Conservation (phyloP, 1,140 invertebrate genomes). For the Bombyx mandarina region DNA sequence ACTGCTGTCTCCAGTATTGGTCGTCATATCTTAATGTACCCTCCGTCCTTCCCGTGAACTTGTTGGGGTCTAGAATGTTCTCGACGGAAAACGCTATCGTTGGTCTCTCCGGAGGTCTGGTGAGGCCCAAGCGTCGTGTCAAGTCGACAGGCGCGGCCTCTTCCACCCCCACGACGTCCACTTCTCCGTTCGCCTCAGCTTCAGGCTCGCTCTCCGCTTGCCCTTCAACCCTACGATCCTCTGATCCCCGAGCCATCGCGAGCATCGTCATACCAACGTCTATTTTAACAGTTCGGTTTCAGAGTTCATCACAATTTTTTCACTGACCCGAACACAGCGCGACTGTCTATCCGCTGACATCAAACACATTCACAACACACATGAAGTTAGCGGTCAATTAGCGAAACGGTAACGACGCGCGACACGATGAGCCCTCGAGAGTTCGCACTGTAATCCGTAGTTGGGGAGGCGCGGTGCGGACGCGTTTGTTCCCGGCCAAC, state of each 20-base stretch:
- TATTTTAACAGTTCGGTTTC: slow-evolving; percentile 17
- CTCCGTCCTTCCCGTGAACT: slow-evolving; percentile 81
- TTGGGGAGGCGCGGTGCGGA: slow-evolving; percentile 15
- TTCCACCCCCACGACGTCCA: slow-evolving; percentile 61
- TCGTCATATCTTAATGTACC: slow-evolving; percentile 49
- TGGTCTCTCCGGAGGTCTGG: slow-evolving; percentile 47
- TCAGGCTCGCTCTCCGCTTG: slow-evolving; percentile 40
- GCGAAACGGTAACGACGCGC: neutral
- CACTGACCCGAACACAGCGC: neutral
- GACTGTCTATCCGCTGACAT: neutral
- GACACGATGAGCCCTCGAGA: neutral
- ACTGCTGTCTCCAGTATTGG: slow-evolving; percentile 75
- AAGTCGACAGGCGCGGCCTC: slow-evolving; percentile 61
- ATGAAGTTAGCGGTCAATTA: neutral
- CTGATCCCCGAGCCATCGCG: slow-evolving; percentile 60
- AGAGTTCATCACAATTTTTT: no score
- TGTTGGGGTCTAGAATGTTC: slow-evolving; percentile 91
- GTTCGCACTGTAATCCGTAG: slow-evolving; percentile 29
- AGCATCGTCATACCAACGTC: slow-evolving; percentile 67
- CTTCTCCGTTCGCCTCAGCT: slow-evolving; percentile 43
- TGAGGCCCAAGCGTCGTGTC: slow-evolving; percentile 50
- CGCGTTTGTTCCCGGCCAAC: slow-evolving; percentile 30
- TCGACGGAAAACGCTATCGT: slow-evolving; percentile 88
- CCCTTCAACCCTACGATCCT: slow-evolving; percentile 42
- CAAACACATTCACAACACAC: slow-evolving; percentile 3